These are phyloP conservation scores for Myiopsitta monachus DNA, from an alignment of 2,113 vertebrate genomes.

Conservation along the genomic window DNA sequence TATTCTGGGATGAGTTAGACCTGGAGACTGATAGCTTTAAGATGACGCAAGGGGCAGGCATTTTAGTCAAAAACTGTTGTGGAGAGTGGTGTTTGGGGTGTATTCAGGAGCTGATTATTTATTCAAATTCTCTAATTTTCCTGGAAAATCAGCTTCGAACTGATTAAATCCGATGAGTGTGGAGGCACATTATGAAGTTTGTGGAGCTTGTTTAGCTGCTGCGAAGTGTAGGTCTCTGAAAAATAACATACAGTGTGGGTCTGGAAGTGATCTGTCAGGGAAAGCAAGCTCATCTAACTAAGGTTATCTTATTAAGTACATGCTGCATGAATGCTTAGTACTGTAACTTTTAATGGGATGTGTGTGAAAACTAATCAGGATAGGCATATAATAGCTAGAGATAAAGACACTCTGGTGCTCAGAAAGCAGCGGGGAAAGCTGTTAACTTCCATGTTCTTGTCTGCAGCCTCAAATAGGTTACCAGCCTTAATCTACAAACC, in stretches of 20 bases:
- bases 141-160: not conserved
- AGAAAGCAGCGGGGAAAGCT: not conserved
- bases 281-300: conserved; percentile 9
- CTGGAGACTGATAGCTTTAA: not conserved
- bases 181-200: not conserved
- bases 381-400: not conserved
- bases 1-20: not conserved
- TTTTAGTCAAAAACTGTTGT: not conserved
- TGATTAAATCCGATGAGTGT: not conserved
- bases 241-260: not conserved
- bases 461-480: not conserved
- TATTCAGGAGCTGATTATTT: not conserved
- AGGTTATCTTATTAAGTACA: not conserved
- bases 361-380: conserved; percentile 26
- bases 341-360: conserved; percentile 32
- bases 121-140: not conserved
- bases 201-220: not conserved
- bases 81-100: not conserved
- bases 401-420: not conserved
- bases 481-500: not conserved
- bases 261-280: not conserved
- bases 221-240: not conserved
- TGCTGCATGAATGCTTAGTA: not conserved
- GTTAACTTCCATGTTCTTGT: not conserved
- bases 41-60: not conserved